Conservation (phyloP, 2,797 vertebrate species). For the Halcyon badia region DNA sequence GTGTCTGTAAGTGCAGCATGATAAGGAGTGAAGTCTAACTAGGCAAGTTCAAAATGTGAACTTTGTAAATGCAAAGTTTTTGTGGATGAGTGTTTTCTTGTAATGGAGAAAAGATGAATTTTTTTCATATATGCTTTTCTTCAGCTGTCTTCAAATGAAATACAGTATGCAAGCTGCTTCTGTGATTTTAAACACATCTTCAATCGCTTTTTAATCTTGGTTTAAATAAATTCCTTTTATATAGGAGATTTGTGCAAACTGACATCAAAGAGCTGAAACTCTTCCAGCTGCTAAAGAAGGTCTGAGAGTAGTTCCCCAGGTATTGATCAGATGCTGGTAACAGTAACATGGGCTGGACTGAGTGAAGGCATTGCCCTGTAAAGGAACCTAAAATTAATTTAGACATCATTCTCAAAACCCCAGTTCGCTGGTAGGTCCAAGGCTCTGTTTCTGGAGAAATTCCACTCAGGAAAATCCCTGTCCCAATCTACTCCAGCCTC, state of each 20-base stretch:
- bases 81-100: neutral
- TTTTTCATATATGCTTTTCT: neutral
- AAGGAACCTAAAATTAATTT: neutral
- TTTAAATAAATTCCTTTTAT: neutral
- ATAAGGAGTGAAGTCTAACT: neutral
- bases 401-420: neutral
- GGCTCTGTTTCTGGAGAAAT: neutral
- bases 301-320: neutral
- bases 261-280: neutral
- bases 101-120: neutral
- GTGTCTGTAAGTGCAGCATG: neutral
- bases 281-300: neutral
- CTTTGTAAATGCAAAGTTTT: neutral
- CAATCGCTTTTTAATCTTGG: neutral
- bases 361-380: neutral
- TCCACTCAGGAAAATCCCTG: neutral
- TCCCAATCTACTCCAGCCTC: rapidly evolving
- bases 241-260: neutral
- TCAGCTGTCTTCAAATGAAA: neutral
- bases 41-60: neutral
- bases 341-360: neutral
- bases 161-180: neutral
- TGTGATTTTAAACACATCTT: neutral
- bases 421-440: neutral
- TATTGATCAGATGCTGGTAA: neutral